Percentiles rank a stretch among this genome's conserved stretches.
These are phyloP conservation scores for Sphenodon punctatus DNA, from an alignment of 2,797 vertebrate species.

Conservation along the genomic window DNA sequence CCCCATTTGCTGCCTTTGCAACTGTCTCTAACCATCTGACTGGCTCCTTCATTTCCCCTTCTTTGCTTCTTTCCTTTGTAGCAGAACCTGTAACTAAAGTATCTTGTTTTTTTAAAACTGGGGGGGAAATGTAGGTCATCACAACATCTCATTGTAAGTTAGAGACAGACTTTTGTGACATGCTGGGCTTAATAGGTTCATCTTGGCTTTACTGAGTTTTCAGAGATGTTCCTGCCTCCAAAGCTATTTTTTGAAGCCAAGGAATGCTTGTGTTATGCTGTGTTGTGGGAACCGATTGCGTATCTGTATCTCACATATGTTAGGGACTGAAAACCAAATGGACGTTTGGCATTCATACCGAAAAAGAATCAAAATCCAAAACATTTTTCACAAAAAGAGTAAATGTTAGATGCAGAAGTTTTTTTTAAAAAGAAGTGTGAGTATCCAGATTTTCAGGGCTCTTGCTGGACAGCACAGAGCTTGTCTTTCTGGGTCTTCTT, in stretches of 20 bases:
- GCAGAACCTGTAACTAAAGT: not conserved
- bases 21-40: accelerated
- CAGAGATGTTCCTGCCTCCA: not conserved
- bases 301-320: not conserved
- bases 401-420: too few relatives aligned
- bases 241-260: not conserved
- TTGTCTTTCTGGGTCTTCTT: not conserved
- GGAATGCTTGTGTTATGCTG: not conserved
- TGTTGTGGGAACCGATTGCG: not conserved
- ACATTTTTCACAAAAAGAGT: too few relatives aligned
- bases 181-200: not conserved
- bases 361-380: too few relatives aligned
- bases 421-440: too few relatives aligned
- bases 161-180: not conserved
- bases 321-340: not conserved
- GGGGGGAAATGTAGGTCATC: not conserved
- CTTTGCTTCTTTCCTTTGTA: too few relatives aligned
- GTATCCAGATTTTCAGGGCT: not conserved
- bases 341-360: not conserved
- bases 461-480: not conserved
- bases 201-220: not conserved
- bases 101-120: not conserved
- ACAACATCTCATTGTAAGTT: not conserved
- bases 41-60: too few relatives aligned
- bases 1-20: not conserved